phyloP scores from a whole-genome alignment of 2,113 vertebrate species.

The Strix aluco region DNA sequence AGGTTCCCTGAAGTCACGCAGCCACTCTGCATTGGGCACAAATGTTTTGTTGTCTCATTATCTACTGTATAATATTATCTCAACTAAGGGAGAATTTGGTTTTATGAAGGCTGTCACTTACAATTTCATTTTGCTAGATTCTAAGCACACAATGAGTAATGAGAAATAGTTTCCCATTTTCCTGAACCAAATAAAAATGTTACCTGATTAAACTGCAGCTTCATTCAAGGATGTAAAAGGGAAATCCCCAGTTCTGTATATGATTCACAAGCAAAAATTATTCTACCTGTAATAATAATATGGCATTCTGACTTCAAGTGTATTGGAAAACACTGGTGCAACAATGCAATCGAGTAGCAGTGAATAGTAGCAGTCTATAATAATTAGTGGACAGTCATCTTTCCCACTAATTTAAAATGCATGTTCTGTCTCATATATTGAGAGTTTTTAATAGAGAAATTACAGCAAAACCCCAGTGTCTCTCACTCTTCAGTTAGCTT shows the following conservation, averaged over 20 bases:
- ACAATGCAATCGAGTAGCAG: not conserved
- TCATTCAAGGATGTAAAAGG: not conserved
- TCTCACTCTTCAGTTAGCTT: not conserved
- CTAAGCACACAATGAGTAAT: not conserved
- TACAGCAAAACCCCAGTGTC: not conserved
- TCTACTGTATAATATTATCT: not conserved
- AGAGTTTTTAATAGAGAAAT: not conserved
- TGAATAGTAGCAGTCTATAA: not conserved
- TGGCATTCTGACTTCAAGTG: not conserved
- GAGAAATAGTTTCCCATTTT: not conserved
- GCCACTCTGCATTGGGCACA: not conserved
- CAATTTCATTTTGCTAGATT: not conserved
- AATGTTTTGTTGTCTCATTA: not conserved
- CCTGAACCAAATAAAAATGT: not conserved
- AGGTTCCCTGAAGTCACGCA: not conserved
- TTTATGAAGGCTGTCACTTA: constrained; percentile 1
- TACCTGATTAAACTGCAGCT: not conserved
- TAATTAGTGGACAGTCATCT: not conserved
- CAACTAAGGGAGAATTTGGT: not conserved
- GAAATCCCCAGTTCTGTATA: not conserved
- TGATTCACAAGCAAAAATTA: not conserved
- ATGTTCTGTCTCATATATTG: not conserved
- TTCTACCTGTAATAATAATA: not conserved
- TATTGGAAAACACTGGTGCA: not conserved
- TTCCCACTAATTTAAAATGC: not conserved